Evolutionary conservation across 2,113 vertebrate species (phyloP), one percentile per base, ranked within the genome.

Genomic region (Muscicapa adusta): DNA sequence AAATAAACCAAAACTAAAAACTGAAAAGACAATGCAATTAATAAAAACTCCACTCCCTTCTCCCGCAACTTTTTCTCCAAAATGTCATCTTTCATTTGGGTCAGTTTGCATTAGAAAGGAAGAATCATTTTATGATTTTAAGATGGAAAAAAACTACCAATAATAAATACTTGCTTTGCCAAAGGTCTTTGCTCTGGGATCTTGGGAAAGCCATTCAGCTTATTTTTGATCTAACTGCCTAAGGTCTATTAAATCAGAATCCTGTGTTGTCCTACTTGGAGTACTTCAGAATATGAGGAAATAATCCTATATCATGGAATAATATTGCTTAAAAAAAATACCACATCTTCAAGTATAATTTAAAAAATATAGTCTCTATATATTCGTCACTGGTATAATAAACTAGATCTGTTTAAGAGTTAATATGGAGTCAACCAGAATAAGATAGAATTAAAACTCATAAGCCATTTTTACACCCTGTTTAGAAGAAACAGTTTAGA

Each of bases 81-180:
- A 54, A 31, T n/a, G 0, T 47, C 6, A 26, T 57, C 10, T 63
- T 80, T 8, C 14, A 10, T 65, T 89, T 70, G 8, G 65, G 22
- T 47, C 36, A 23, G 11, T 36, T 71, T 83, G 8, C 13, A 65
- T 73, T 6, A 70, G 20, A 73, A 70, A 38, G 1, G 18, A 43
- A 84, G 20, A 23, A 60, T 23, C 0, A 29, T n/a, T 68, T 70
- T 57, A 5, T 48, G 8, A 31, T 56, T 80, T 63, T 73, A 70
- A 63, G 6, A 29, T 14, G 2, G 6, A 3, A 63, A 83, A 40
- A 45, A 48, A 7, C 3, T 12, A 22, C 10, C 2, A 1, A 10
- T 22, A 40, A 54, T 33, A 47, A 47, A 60, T 60, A 73, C 7
- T 40, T 51, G 10, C 3, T 82, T 87, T 53, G 19, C 8, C 13